These are phyloP conservation scores for Drosophila pseudoobscura DNA, from an alignment of 1,140 invertebrate species.

Conservation along the genomic window DNA sequence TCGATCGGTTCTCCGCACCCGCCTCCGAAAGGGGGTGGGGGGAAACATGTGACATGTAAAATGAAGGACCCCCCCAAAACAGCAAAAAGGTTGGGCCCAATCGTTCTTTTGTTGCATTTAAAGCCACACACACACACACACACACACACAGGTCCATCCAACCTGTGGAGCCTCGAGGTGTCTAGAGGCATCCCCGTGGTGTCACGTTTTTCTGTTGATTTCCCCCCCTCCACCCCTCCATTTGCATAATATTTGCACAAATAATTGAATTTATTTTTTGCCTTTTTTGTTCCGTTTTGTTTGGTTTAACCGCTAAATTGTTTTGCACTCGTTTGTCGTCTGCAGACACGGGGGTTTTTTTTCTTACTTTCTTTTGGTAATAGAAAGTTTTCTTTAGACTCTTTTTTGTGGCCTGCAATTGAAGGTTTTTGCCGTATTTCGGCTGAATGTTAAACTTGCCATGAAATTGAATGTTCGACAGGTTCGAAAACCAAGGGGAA, in stretches of 20 bases:
- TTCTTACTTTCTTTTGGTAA: constrained; percentile 7
- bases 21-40: no score
- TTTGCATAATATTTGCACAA: constrained; percentile 83
- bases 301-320: constrained; percentile 36
- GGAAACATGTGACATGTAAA: constrained; percentile 48
- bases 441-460: constrained; percentile 68
- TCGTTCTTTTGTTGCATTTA: constrained; percentile 3
- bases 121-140: constrained; percentile 10
- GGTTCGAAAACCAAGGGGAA: constrained; percentile 56
- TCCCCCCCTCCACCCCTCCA: constrained; percentile 10
- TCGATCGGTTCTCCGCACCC: no score
- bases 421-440: constrained; percentile 53
- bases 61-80: constrained; percentile 51
- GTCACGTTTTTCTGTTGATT: constrained; percentile 52
- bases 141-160: constrained; percentile 8
- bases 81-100: constrained; percentile 59
- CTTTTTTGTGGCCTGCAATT: constrained; percentile 62
- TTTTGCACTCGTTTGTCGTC: constrained; percentile 35
- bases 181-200: not conserved
- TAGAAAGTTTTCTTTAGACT: constrained; percentile 29
- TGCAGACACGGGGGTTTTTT: constrained; percentile 40
- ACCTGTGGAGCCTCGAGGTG: constrained; percentile 17
- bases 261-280: constrained; percentile 80
- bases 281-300: constrained; percentile 5
- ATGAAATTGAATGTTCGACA: constrained; percentile 69